Evolutionary conservation across 1,140 invertebrate genomes (phyloP).

Genomic region (Sinonovacula constricta): DNA sequence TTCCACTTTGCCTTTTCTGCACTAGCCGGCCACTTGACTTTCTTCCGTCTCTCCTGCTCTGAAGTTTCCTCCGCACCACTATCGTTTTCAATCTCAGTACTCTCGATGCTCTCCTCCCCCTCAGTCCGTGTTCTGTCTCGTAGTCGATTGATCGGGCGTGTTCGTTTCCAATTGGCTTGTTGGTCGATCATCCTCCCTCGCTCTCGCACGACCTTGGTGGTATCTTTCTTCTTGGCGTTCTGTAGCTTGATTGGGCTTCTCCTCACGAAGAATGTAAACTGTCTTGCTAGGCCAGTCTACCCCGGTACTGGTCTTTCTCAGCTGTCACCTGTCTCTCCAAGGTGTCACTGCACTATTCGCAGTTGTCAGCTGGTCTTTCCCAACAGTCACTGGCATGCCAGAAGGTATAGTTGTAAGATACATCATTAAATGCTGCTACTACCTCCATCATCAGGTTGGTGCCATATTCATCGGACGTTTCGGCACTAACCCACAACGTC

Average conservation of each 20-base stretch:
- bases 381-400: slow-evolving; percentile 10
- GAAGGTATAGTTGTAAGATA: slow-evolving; percentile 13
- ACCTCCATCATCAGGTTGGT: no score
- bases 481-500: no score
- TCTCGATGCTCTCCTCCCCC: neutral
- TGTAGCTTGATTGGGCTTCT: slow-evolving; percentile 12
- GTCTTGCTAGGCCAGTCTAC: slow-evolving; percentile 3
- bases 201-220: slow-evolving; percentile 17
- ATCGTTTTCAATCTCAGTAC: no score
- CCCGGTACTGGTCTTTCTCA: neutral
- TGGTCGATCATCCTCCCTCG: slow-evolving; percentile 28
- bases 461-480: no score
- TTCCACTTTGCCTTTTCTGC: no score
- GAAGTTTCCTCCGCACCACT: no score
- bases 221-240: neutral
- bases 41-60: no score
- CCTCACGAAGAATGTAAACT: no score
- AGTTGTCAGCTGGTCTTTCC: no score
- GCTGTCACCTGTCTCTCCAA: slow-evolving; percentile 7
- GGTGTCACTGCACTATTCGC: slow-evolving; percentile 12
- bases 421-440: no score
- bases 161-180: no score
- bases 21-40: no score
- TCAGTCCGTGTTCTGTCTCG: slow-evolving; percentile 16
- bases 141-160: slow-evolving; percentile 25